Evolutionary conservation across 2,113 vertebrate species (phyloP), one percentile per base, ranked within the genome.

Genomic region (human (Homo sapiens)): DNA sequence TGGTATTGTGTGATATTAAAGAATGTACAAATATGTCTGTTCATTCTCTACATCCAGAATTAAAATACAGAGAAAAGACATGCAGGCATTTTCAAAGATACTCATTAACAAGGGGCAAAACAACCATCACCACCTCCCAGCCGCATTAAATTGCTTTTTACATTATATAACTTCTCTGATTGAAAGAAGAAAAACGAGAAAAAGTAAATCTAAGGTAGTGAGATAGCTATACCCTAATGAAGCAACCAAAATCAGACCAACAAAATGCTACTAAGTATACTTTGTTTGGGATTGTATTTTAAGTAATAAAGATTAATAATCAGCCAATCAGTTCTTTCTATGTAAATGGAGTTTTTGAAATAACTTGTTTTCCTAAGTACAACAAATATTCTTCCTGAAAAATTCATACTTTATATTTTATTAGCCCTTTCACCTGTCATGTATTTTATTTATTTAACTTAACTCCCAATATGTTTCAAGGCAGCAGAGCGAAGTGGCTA

Each of bases 381-480:
- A 72, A 86, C 48, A 87, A 89, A 80, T n/a, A 85, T 32, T 89
- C 57, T 73, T 96, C 50, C 22, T 32, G 30, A 93, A 93, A 93
- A 88, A 35, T 40, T 82, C 27, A 45, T 17, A 38, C 11, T 59
- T 95, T 8, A 83, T 61, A 70, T 70, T 93, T 81, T 59, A 89
- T 43, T 25, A 96, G 68, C 14, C 18, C 32, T 93, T 87, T 92
- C 43, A 64, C 32, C 57, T 83, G 32, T 85, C 66, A 92, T 4
- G 70, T 64, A 91, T 82, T 96, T 84, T 89, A 66, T 84, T 90
- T 93, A 94, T 93, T 82, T 93, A 66, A 93, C 17, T 88, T 76
- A 81, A 83, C 32, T 59, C 38, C 40, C 72, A 80, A 64, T 95
- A 94, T 18, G 5, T 59, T 66, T 97, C 50, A 87, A 87, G n/a